Evolutionary conservation across 2,797 vertebrate genomes (phyloP).

Genomic region (Urophycis tenuis): DNA sequence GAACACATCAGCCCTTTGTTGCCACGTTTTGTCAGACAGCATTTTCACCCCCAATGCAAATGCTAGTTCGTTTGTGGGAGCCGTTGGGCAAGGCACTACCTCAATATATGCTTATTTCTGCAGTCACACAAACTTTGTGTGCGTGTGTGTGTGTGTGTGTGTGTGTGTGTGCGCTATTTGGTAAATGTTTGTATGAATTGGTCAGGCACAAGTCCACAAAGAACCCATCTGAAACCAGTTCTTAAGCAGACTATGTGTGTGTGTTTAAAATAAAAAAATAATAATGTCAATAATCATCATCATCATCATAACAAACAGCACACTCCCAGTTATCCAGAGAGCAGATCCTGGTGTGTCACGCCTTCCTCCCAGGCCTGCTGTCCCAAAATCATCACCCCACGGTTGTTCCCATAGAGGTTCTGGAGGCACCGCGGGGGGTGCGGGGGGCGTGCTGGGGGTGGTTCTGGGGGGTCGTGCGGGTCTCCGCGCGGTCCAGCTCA

Average conservation of each 20-base stretch:
- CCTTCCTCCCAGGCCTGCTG: neutral
- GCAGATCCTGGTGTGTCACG: neutral
- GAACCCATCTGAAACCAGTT: neutral
- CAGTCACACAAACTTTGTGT: neutral
- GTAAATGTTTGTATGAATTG: neutral
- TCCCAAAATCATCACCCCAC: neutral
- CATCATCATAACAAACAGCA: neutral
- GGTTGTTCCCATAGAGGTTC: neutral
- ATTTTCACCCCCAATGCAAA: neutral
- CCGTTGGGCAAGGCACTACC: neutral
- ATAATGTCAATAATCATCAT: neutral
- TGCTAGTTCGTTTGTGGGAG: neutral
- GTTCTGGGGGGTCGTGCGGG: too few relatives aligned
- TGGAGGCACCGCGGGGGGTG: neutral
- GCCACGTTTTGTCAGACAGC: neutral
- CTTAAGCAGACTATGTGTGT: neutral
- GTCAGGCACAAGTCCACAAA: neutral
- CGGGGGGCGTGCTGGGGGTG: neutral
- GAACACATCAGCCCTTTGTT: neutral
- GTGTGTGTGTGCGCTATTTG: neutral
- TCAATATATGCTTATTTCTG: neutral
- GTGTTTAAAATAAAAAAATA: neutral
- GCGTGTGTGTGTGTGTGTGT: too few relatives aligned
- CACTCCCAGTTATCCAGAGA: neutral
- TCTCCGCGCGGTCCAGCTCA: slow-evolving; percentile 56